Percentiles rank a stretch among this genome's conserved stretches.
Evolutionary conservation across 2,797 vertebrate species (phyloP).

Genomic region (Pipistrellus nathusii): DNA sequence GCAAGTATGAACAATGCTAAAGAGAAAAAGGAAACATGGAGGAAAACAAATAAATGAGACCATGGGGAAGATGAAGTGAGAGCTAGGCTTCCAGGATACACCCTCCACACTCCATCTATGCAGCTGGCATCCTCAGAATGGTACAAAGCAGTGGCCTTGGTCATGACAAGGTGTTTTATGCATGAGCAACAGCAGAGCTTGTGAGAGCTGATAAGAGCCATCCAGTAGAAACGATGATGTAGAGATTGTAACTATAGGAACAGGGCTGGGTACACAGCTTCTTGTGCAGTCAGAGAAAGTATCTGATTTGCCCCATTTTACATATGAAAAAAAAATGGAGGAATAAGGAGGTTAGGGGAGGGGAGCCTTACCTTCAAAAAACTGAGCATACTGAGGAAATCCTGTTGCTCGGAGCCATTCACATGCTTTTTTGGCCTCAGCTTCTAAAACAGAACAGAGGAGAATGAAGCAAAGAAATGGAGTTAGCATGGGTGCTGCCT

Average conservation of each 20-base stretch:
- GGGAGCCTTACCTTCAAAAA: slow-evolving; percentile 91
- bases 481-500: background rate
- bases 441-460: slow-evolving; percentile 87
- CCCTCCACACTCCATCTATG: background rate
- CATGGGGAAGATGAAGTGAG: background rate
- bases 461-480: background rate
- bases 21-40: background rate
- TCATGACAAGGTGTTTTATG: background rate
- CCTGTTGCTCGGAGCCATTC: slow-evolving; percentile 91
- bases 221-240: background rate
- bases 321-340: slow-evolving; percentile 1
- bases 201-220: background rate
- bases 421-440: slow-evolving; percentile 89
- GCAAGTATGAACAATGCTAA: background rate
- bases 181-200: background rate
- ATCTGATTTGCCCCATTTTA: background rate
- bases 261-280: background rate
- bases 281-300: background rate
- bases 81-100: background rate
- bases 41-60: background rate
- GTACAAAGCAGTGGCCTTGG: background rate
- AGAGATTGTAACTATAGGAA: background rate
- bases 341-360: background rate
- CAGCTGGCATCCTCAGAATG: background rate
- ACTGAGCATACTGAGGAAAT: slow-evolving; percentile 92